Conservation (phyloP, 2,113 vertebrate genomes). For the Embiotoca jacksoni region DNA sequence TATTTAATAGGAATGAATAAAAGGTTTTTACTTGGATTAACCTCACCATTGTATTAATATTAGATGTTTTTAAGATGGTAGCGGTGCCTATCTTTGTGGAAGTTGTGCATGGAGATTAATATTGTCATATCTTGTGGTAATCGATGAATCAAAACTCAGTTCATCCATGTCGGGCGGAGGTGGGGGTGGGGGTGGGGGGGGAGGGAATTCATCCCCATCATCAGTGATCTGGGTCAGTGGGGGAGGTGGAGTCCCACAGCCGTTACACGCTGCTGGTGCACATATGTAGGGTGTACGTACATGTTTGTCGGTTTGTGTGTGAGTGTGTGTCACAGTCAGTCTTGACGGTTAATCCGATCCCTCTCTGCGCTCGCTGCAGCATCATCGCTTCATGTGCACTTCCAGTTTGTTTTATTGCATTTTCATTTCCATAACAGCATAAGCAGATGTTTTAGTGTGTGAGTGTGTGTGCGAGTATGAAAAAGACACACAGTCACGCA, state of each 20-base stretch:
- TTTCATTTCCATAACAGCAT: conserved; percentile 43
- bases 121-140: background rate
- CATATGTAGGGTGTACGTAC: conserved; percentile 2
- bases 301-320: background rate
- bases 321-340: background rate
- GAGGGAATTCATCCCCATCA: conserved; percentile 34
- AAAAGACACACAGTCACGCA: background rate
- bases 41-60: background rate
- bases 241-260: conserved; percentile 65
- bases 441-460: conserved; percentile 49
- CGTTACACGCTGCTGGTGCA: conserved; percentile 53
- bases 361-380: conserved; percentile 2
- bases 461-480: background rate
- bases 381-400: conserved; percentile 25
- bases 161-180: background rate
- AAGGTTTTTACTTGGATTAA: background rate
- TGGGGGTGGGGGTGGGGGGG: too few species aligned
- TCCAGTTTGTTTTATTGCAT: conserved; percentile 31
- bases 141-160: background rate
- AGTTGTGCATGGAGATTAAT: background rate
- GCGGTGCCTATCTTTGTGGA: background rate
- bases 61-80: background rate
- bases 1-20: background rate
- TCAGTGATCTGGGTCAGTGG: conserved; percentile 74
- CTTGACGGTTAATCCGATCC: conserved; percentile 29